Evolutionary conservation across 2,797 vertebrate species (phyloP), one percentile per base, ranked within the genome.

Genomic region (Loriculus beryllinus): DNA sequence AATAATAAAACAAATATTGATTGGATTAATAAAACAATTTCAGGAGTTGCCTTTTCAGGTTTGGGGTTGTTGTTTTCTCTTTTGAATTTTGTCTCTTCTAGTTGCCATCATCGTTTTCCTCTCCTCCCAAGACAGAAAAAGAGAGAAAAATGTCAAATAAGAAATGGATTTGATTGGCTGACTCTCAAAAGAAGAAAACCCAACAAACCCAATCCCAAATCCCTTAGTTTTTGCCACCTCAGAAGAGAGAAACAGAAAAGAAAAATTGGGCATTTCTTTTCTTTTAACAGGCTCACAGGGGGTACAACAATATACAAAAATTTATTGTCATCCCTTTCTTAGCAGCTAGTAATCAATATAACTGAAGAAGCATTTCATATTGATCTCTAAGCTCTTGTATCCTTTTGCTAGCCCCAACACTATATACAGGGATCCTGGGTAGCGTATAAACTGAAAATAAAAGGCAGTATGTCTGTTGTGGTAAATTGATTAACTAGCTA

Each of bases 401-500:
- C 83, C 90, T 87, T 65, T n/a, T 39, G 59, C 71, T 82, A 70
- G 68, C 17, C 0, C 71, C 92, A 70, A n/a, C 18, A 10, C 40
- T 40, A 31, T 48, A 47, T 49, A 85, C 69, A 54, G 48, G 67
- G 47, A 83, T 84, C 77, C 88, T 79, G 75, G 92, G 72, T 51
- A 79, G 88, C 43, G 37, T 25, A 86, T 68, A 94, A 75, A 51
- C 74, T 67, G 87, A 95, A 91, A 59, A 67, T 43, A 93, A 94
- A 95, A 92, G 75, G 88, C 42, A 82, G 10, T 25, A 3, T 35
- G 42, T 56, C 64, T 88, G 29, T 19, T 90, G 59, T 84, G 81
- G 43, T 82, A 10, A 85, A 97, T 86, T 76, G 86, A 94, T 96
- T 91, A 86, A 45, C 65, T 75, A 76, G 80, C 70, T 94, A 83